Percentiles rank a stretch among this genome's conserved stretches.
Evolutionary conservation across 2,888 invertebrate genomes (phyloP).

Genomic region (Drosophila flavopinicola): DNA sequence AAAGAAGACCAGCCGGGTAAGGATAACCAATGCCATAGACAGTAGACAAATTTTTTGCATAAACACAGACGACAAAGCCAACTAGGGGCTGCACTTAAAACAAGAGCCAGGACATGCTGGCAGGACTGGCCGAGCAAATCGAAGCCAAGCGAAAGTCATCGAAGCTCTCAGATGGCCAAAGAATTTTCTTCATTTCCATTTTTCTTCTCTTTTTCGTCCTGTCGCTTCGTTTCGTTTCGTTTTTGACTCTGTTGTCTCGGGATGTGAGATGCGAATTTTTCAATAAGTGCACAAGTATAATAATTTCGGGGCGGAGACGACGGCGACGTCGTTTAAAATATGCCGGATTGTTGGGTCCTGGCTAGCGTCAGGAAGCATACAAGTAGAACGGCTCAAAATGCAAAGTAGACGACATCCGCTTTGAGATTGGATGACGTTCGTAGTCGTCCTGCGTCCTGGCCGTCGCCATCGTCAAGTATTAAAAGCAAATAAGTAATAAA

Average conservation of each 20-base stretch:
- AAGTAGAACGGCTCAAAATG: constrained; percentile 81
- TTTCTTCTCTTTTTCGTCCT: not conserved
- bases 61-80: constrained; percentile 80
- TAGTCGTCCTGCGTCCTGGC: constrained; percentile 20
- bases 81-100: constrained; percentile 77
- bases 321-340: constrained; percentile 74
- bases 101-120: constrained; percentile 57
- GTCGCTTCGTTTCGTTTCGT: not conserved
- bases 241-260: constrained; percentile 23
- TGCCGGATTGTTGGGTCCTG: constrained; percentile 65
- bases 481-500: constrained; percentile 80
- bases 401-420: constrained; percentile 80
- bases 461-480: constrained; percentile 73
- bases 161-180: constrained; percentile 61
- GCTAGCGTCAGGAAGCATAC: constrained; percentile 75
- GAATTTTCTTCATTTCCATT: constrained; percentile 32
- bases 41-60: constrained; percentile 80
- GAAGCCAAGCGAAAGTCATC: constrained; percentile 61
- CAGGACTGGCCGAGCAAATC: constrained; percentile 34
- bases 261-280: constrained; percentile 74
- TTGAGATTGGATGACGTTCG: constrained; percentile 79
- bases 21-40: constrained; percentile 39
- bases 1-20: constrained; percentile 49
- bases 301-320: constrained; percentile 52
- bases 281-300: constrained; percentile 75